Conservation (phyloP, 1,140 invertebrate species). For the Drosophila quadrilineata region DNA sequence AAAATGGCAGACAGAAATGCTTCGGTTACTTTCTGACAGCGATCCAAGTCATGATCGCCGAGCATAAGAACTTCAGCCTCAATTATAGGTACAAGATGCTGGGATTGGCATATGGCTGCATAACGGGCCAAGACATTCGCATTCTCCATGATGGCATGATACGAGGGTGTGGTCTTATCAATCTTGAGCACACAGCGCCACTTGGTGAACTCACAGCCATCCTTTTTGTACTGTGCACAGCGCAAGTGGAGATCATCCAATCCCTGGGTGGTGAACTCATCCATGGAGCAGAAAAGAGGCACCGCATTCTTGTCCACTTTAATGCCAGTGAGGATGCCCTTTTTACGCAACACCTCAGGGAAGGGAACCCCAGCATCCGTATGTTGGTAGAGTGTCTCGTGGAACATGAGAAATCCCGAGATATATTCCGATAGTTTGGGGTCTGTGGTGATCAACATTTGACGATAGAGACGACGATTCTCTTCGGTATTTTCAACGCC, state of each 20-base stretch:
- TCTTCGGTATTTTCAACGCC: constrained; percentile 93
- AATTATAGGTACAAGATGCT: constrained; percentile 98
- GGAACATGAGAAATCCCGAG: constrained; percentile 96
- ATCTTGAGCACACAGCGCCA: constrained; percentile 99
- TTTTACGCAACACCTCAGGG: constrained; percentile 89
- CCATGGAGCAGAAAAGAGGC: constrained; percentile 92
- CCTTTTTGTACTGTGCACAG: constrained; percentile 98
- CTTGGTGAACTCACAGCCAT: constrained; percentile 98
- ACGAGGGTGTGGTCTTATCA: constrained; percentile 92
- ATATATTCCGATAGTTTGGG: constrained; percentile 89
- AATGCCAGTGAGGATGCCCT: constrained; percentile 94
- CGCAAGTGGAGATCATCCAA: constrained; percentile 95
- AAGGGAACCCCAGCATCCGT: constrained; percentile 92
- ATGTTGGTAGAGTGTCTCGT: constrained; percentile 98
- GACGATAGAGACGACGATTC: constrained; percentile 91
- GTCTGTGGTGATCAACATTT: constrained; percentile 95
- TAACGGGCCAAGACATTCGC: constrained; percentile 98
- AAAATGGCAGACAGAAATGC: constrained; percentile 96
- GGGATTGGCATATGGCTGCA: constrained; percentile 97
- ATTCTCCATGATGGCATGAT: constrained; percentile 95
- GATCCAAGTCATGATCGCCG: constrained; percentile 95
- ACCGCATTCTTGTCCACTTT: constrained; percentile 96
- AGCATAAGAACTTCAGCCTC: constrained; percentile 95
- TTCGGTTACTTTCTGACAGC: constrained; percentile 96
- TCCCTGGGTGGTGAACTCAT: constrained; percentile 97